Base-by-base conservation (phyloP, 1,140 invertebrate genomes). In the Macrobrachium nipponense region DNA sequence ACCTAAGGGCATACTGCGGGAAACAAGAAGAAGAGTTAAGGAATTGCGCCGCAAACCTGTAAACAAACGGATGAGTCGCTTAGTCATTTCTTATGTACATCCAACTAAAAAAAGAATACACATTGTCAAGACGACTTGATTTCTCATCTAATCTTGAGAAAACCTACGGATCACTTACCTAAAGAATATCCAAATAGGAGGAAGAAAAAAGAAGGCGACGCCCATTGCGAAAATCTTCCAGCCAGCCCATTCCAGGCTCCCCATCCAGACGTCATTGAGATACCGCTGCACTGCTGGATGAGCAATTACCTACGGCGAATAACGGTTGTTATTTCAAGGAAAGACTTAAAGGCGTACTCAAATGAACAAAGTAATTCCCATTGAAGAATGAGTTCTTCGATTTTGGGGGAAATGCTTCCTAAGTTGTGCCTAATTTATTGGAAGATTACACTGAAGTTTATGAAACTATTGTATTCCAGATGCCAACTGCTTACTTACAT, bases 111-210 rank as follows among this genome's bases (percentile, higher is more conserved):
- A n/a, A n/a, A n/a, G n/a, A n/a, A 1, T 36, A 36, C 27, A 77
- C 15, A 23, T 7, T 20, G n/a, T 7, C 8, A 44, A 59, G 27
- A 20, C 2, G 20, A 58, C 15, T 12, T 27, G 2, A 17, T 43
- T 17, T 43, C 12, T 14, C 12, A 43, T 14, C 43, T 7, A 36
- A 12, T 8, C 11, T 27, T 27, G 7, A 20, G n/a, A 18, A 7
- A 44, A 20, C n/a, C 7, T 18, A n/a, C 36, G n/a, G 64, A 36
- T 44, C 10, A 3, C 58, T 43, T 44, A 89, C 88, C 98, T 99
- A 91, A 99, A 98, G 15, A 96, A 94, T 79, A 99, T 93, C 98
- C 98, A 99, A 2, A 99, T 94, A 14, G 98, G 96, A 44, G 98
- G 98, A 90, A 97, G 96, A 36, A 98, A 92, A 87, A 99, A 94